Evolutionary conservation across 2,113 vertebrate genomes (phyloP).

Genomic region (Gasterosteus nipponicus): DNA sequence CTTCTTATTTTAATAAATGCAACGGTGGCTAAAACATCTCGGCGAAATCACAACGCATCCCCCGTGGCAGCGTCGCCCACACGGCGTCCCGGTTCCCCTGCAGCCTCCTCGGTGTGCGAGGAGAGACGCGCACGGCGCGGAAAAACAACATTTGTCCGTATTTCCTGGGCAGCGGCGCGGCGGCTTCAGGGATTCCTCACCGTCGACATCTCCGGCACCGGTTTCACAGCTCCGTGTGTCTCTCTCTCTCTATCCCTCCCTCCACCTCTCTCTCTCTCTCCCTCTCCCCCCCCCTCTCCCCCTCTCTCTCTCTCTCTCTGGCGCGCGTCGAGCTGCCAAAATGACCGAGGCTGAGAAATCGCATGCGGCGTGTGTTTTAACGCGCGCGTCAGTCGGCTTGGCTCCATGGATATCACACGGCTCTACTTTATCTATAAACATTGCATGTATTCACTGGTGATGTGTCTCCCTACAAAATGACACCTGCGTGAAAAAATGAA

Average conservation of each 20-base stretch:
- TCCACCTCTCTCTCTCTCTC: slow-evolving; percentile 47
- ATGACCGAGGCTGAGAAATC: slow-evolving; percentile 73
- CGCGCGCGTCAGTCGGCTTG: slow-evolving; percentile 63
- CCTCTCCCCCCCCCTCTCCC: slow-evolving; percentile 25
- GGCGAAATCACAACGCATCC: slow-evolving; percentile 76
- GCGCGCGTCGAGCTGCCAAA: slow-evolving; percentile 70
- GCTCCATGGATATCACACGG: slow-evolving; percentile 44
- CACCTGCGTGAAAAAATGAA: slow-evolving; percentile 9
- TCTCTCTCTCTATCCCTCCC: slow-evolving; percentile 35
- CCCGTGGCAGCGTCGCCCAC: slow-evolving; percentile 80
- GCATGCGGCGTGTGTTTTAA: slow-evolving; percentile 56
- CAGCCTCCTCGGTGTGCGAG: slow-evolving; percentile 42
- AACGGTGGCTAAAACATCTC: slow-evolving; percentile 70
- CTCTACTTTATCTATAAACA: slow-evolving; percentile 42
- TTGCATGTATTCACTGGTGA: neutral
- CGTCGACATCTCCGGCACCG: slow-evolving; percentile 72
- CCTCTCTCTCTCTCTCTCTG: slow-evolving; percentile 28
- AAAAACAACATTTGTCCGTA: slow-evolving; percentile 61
- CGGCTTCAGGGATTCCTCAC: slow-evolving; percentile 62
- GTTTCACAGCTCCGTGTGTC: slow-evolving; percentile 51
- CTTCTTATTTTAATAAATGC: slow-evolving; percentile 63
- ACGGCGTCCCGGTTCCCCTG: slow-evolving; percentile 73
- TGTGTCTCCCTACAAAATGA: neutral
- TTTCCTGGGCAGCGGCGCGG: slow-evolving; percentile 57
- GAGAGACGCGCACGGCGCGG: slow-evolving; percentile 37